These are phyloP conservation scores for Podargus strigoides DNA, from an alignment of 2,797 vertebrate species.

Conservation along the genomic window DNA sequence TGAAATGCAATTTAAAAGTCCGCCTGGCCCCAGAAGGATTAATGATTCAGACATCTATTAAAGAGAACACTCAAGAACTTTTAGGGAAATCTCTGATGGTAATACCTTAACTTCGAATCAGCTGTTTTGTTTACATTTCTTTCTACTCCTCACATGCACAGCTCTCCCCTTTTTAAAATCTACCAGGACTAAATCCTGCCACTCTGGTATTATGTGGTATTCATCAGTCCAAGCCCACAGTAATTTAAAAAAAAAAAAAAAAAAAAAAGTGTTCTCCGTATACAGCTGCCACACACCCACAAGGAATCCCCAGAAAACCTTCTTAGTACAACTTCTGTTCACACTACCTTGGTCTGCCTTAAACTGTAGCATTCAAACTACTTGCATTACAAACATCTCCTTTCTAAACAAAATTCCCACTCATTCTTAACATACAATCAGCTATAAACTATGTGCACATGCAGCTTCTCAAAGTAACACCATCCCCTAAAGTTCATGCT, in stretches of 20 bases:
- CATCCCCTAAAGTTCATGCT: background rate
- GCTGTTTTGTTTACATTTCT: background rate
- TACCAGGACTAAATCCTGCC: background rate
- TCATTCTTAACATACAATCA: background rate
- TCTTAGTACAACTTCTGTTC: background rate
- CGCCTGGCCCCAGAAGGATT: background rate
- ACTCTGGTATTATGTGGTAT: background rate
- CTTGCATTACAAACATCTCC: background rate
- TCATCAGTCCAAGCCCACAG: background rate
- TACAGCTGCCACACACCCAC: background rate
- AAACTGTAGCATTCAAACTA: background rate
- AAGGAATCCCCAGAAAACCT: background rate
- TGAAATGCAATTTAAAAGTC: background rate
- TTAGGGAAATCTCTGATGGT: background rate
- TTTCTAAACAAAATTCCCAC: background rate
- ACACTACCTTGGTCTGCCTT: background rate
- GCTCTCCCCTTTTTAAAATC: background rate
- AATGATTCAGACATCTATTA: background rate
- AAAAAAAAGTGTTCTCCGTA: background rate
- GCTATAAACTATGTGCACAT: background rate
- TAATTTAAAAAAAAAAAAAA: background rate
- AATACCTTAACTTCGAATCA: background rate
- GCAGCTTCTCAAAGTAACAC: background rate
- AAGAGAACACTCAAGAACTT: slow-evolving; percentile 11
- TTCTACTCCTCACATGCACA: background rate